Evolutionary conservation across 2,888 invertebrate species (phyloP).

Genomic region (Metopia argyrocephala): DNA sequence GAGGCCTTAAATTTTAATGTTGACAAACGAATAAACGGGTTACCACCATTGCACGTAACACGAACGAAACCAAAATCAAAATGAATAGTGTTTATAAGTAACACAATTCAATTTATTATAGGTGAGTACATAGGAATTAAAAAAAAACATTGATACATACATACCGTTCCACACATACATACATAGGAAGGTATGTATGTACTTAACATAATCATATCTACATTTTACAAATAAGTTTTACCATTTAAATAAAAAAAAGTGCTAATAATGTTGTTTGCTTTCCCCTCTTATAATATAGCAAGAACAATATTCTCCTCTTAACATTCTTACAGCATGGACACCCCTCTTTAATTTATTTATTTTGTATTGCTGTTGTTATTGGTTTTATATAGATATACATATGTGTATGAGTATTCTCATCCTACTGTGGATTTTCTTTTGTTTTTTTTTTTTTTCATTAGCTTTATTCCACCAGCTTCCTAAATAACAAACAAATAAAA

Average conservation of each 20-base stretch:
- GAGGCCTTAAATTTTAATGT: too few species aligned
- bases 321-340: not conserved
- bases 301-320: not conserved
- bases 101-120: too few species aligned
- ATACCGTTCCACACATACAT: not conserved
- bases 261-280: not conserved
- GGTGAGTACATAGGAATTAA: not conserved
- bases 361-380: not conserved
- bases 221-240: not conserved
- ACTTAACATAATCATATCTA: not conserved
- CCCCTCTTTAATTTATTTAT: not conserved
- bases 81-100: too few species aligned
- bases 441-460: not conserved
- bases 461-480: conserved; percentile 18
- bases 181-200: not conserved
- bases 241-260: not conserved
- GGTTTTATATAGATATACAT: not conserved
- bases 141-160: not conserved
- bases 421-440: conserved; percentile 33
- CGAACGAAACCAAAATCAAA: not conserved
- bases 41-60: too few species aligned
- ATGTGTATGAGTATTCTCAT: not conserved
- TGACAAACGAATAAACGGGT: too few species aligned
- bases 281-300: conserved; percentile 3
- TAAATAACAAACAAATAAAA: conserved; percentile 31